Percentiles rank a stretch among this genome's conserved stretches.
phyloP scores from a whole-genome alignment of 2,888 invertebrate species.

The Sphecodes monilicornis region DNA sequence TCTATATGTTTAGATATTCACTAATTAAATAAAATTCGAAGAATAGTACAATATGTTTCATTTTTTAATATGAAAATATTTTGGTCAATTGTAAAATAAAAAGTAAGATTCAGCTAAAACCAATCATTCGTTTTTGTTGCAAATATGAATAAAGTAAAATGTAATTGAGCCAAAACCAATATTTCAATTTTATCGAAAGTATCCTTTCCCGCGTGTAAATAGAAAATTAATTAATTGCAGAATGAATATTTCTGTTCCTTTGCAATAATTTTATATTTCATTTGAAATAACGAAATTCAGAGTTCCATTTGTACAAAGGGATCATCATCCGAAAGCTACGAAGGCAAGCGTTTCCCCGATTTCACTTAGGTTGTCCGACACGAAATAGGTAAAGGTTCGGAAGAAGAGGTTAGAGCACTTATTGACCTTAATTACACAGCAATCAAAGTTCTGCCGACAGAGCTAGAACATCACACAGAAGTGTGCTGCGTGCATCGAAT shows the following conservation, averaged over 20 bases:
- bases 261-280: neutral
- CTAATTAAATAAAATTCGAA: neutral
- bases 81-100: neutral
- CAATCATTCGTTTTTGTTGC: neutral
- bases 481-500: slow-evolving; percentile 11
- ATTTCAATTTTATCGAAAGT: neutral
- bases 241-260: neutral
- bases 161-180: neutral
- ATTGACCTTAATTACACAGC: slow-evolving; percentile 51
- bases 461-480: slow-evolving; percentile 33
- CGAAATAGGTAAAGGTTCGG: slow-evolving; percentile 7
- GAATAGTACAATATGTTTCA: too few species aligned
- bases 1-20: too few species aligned
- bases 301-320: neutral
- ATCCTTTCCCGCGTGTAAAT: neutral
- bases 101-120: neutral
- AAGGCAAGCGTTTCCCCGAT: neutral
- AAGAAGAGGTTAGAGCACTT: slow-evolving; percentile 32
- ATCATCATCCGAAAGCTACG: neutral
- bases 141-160: neutral
- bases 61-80: neutral
- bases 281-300: neutral
- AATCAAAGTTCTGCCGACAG: slow-evolving; percentile 40
- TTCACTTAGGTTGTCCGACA: neutral
- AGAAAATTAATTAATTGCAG: neutral